Percentiles rank a stretch among this genome's conserved stretches.
These are phyloP conservation scores for Abrostola tripartita DNA, from an alignment of 2,888 invertebrate species.

Conservation along the genomic window DNA sequence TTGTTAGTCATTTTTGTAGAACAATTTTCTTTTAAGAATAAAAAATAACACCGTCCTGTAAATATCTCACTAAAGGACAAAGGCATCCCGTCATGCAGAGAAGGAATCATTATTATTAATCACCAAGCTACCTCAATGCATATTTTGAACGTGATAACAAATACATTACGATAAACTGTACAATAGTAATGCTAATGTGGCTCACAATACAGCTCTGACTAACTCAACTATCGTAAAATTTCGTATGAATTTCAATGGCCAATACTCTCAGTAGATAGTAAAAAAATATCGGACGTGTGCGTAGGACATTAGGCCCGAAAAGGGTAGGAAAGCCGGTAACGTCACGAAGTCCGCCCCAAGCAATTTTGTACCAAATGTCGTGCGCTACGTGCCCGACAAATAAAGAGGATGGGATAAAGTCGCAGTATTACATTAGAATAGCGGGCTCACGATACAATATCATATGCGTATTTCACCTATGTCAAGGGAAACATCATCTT, in stretches of 20 bases:
- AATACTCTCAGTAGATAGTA: conserved; percentile 70
- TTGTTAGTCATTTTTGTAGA: too few species aligned
- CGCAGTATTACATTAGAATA: conserved; percentile 75
- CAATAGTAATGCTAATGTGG: not conserved
- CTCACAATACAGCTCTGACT: conserved; percentile 30
- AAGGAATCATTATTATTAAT: too few species aligned
- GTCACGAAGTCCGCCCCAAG: conserved; percentile 85
- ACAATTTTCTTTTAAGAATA: too few species aligned
- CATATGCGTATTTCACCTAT: conserved; percentile 54
- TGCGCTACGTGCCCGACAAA: conserved; percentile 85
- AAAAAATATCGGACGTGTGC: conserved; percentile 78
- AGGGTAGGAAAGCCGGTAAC: conserved; percentile 73
- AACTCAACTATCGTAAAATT: conserved; percentile 57
- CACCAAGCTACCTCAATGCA: too few species aligned
- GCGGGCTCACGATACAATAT: conserved; percentile 71
- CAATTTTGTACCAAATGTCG: conserved; percentile 88
- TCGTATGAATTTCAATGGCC: conserved; percentile 74
- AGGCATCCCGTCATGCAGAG: too few species aligned
- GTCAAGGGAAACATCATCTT: conserved; percentile 54
- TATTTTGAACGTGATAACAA: too few species aligned
- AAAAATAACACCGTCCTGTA: too few species aligned
- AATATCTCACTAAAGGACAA: too few species aligned
- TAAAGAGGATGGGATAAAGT: conserved; percentile 84
- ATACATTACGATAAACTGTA: not conserved
- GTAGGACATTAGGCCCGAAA: conserved; percentile 79